Conservation (phyloP, 2,797 vertebrate genomes). For the Lateolabrax maculatus region DNA sequence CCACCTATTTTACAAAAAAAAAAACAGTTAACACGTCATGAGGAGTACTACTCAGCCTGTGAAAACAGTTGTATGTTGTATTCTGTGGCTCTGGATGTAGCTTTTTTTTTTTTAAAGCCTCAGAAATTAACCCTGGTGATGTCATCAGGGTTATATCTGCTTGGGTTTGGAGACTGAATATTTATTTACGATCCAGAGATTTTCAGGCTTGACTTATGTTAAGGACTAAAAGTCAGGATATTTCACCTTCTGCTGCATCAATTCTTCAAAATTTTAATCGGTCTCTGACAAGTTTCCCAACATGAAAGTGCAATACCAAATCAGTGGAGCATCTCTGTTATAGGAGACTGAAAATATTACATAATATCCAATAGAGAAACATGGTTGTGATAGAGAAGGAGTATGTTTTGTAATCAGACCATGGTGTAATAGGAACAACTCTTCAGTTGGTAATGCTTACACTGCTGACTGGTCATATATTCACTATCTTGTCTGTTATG, state of each 20-base stretch:
- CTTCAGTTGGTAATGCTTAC: neutral
- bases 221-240: neutral
- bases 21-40: no score
- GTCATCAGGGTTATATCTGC: neutral
- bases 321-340: neutral
- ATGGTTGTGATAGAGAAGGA: neutral
- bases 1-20: neutral
- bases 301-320: neutral
- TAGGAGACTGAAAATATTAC: neutral
- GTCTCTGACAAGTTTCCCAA: neutral
- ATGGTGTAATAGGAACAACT: neutral
- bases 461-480: neutral
- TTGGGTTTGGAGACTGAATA: neutral
- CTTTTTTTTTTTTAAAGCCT: neutral
- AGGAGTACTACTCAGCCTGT: neutral
- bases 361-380: neutral
- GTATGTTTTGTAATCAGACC: neutral
- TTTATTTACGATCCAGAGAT: neutral
- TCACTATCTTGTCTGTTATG: neutral
- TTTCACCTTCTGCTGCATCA: neutral
- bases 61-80: neutral
- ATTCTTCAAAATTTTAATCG: neutral
- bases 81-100: slow-evolving; percentile 7
- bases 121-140: neutral
- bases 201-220: neutral